A percentile compares a stretch with the other conserved stretches of the same genome.
Evolutionary conservation across 1,140 invertebrate species (phyloP).

Genomic region (Bombus soroeensis): DNA sequence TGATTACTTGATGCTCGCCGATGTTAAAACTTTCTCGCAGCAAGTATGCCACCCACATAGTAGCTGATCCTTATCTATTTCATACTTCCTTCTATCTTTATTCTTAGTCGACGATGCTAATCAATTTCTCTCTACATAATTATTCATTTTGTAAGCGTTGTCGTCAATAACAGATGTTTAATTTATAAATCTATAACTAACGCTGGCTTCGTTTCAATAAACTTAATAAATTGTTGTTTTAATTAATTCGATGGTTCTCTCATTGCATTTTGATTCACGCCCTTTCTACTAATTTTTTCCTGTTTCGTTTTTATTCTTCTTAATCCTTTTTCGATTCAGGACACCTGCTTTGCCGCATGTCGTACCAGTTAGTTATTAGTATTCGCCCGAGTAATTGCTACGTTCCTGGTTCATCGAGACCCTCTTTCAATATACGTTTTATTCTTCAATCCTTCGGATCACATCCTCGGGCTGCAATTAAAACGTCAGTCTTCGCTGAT

Average conservation of each 20-base stretch:
- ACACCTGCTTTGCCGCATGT: neutral
- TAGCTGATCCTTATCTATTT: conserved; percentile 56
- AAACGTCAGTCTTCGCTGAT: conserved; percentile 36
- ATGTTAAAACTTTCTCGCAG: conserved; percentile 76
- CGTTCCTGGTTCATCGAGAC: conserved; percentile 15
- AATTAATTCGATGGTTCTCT: conserved; percentile 28
- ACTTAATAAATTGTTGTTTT: conserved; percentile 31
- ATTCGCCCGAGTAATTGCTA: conserved; percentile 35
- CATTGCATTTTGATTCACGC: conserved; percentile 6
- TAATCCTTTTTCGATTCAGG: neutral
- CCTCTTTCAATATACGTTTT: conserved; percentile 20
- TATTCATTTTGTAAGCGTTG: conserved; percentile 22
- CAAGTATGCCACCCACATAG: conserved; percentile 70
- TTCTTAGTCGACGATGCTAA: neutral
- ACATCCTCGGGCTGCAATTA: conserved; percentile 42
- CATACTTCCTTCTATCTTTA: conserved; percentile 38
- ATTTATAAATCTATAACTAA: conserved; percentile 16
- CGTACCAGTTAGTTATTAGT: conserved; percentile 36
- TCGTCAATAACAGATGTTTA: conserved; percentile 21
- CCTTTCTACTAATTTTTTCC: no score
- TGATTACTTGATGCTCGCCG: conserved; percentile 74
- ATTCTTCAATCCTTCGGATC: conserved; percentile 13
- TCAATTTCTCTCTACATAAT: conserved; percentile 25
- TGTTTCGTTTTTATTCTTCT: neutral
- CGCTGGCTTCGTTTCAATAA: neutral